Percentiles rank a stretch among this genome's conserved stretches.
Conservation (phyloP, 2,797 vertebrate species). For the Hippocampus kuda region DNA sequence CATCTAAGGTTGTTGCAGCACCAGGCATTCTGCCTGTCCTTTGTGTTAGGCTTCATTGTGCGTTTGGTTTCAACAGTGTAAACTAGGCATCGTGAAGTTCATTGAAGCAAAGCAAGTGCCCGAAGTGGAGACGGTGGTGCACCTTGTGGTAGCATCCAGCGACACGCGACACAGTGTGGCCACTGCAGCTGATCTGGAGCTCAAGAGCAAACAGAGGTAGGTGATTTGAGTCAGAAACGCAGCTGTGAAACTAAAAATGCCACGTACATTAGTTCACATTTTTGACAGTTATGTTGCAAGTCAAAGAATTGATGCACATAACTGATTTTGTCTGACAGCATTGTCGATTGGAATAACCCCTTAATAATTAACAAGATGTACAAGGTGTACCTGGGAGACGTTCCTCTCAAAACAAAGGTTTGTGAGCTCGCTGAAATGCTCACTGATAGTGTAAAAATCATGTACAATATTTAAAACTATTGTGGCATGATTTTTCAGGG, state of each 20-base stretch:
- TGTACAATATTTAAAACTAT: background rate
- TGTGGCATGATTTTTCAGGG: conserved; percentile 60
- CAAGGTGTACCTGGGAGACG: conserved; percentile 95
- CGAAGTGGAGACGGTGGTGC: conserved; percentile 90
- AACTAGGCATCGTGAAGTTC: conserved; percentile 95
- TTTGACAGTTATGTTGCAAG: background rate
- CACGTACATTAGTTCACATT: background rate
- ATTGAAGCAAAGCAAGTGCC: conserved; percentile 93
- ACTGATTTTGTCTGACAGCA: conserved; percentile 64
- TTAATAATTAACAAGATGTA: conserved; percentile 93
- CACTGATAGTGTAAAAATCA: background rate
- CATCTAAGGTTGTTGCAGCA: conserved; percentile 1
- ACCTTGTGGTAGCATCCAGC: conserved; percentile 92
- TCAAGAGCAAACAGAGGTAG: conserved; percentile 97
- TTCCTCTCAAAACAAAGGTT: conserved; percentile 97
- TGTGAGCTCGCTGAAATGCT: conserved; percentile 10
- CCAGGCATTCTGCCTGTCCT: background rate
- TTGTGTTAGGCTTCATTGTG: background rate
- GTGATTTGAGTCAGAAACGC: background rate
- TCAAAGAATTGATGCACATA: background rate
- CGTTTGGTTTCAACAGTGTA: conserved; percentile 71
- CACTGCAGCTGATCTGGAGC: conserved; percentile 91
- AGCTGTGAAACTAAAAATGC: background rate
- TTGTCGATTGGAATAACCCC: conserved; percentile 97
- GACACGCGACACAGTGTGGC: conserved; percentile 94